phyloP scores from a whole-genome alignment of 2,797 vertebrate genomes.

The Eupleurogrammus muticus region DNA sequence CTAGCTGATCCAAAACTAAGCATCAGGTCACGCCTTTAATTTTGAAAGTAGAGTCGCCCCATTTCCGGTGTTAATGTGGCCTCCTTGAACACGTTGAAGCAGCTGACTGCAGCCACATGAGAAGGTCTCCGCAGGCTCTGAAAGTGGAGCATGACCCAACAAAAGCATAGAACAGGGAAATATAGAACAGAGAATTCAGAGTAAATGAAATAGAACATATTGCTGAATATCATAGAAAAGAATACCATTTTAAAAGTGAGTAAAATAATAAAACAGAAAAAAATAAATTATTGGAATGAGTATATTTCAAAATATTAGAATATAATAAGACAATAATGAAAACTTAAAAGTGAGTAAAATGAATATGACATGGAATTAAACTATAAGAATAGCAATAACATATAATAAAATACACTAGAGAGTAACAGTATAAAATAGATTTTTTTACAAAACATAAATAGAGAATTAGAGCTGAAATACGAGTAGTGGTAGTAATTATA shows the following conservation, averaged over 20 bases:
- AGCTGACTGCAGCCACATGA: conserved; percentile 51
- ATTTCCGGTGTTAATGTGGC: conserved; percentile 10
- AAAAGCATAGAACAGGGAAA: background rate
- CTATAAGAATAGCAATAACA: no score
- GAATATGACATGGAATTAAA: no score
- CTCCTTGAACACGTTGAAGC: background rate
- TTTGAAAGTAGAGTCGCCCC: background rate
- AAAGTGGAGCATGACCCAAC: conserved; percentile 50
- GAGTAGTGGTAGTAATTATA: no score
- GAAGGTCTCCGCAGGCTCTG: conserved; percentile 28
- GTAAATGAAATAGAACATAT: no score
- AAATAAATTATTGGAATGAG: background rate
- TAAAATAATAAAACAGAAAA: background rate
- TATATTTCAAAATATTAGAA: background rate
- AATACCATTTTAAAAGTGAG: background rate
- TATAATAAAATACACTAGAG: no score
- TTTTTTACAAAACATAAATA: no score
- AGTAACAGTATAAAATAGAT: no score
- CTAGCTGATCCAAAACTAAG: rapidly evolving
- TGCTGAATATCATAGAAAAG: background rate
- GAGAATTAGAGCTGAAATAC: no score
- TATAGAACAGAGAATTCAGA: background rate
- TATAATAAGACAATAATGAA: background rate
- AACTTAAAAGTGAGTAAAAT: no score
- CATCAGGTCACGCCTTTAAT: conserved; percentile 12